Evolutionary conservation across 2,888 invertebrate species (phyloP).

Genomic region (Tholera decimalis): DNA sequence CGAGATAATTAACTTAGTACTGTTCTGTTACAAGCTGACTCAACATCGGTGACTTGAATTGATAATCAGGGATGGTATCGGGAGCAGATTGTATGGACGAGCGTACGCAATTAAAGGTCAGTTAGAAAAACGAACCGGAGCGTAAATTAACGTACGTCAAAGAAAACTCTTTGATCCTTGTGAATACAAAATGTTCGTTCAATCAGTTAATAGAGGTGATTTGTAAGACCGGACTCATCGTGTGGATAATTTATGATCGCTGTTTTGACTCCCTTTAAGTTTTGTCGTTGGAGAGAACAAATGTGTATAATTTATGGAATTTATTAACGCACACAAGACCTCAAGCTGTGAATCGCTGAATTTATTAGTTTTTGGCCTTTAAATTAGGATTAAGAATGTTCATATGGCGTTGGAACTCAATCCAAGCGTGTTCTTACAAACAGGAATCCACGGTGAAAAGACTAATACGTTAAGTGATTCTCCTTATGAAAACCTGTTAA

Average conservation of each 20-base stretch:
- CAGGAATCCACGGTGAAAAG: slow-evolving; percentile 38
- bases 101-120: slow-evolving; percentile 51
- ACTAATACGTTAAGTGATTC: slow-evolving; percentile 28
- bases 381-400: slow-evolving; percentile 54
- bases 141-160: slow-evolving; percentile 44
- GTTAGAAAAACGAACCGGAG: slow-evolving; percentile 33
- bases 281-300: slow-evolving; percentile 44
- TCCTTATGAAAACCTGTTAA: slow-evolving; percentile 18
- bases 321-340: slow-evolving; percentile 44
- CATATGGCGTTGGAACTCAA: slow-evolving; percentile 26
- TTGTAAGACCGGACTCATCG: slow-evolving; percentile 24
- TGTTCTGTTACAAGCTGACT: slow-evolving; percentile 55
- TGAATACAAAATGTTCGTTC: slow-evolving; percentile 35
- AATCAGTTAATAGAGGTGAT: slow-evolving; percentile 49
- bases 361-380: slow-evolving; percentile 50
- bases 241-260: slow-evolving; percentile 36
- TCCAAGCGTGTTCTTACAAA: slow-evolving; percentile 8
- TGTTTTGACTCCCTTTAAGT: slow-evolving; percentile 23
- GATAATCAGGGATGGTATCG: slow-evolving; percentile 56
- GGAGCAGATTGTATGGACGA: slow-evolving; percentile 36
- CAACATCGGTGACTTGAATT: slow-evolving; percentile 59
- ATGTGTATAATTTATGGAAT: slow-evolving; percentile 56
- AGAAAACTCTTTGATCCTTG: slow-evolving; percentile 44
- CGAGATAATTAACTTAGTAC: slow-evolving; percentile 61
- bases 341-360: slow-evolving; percentile 52